Evolutionary conservation across 1,140 invertebrate genomes (phyloP), one percentile per base, ranked within the genome.

Genomic region (Vanessa tameamea): DNA sequence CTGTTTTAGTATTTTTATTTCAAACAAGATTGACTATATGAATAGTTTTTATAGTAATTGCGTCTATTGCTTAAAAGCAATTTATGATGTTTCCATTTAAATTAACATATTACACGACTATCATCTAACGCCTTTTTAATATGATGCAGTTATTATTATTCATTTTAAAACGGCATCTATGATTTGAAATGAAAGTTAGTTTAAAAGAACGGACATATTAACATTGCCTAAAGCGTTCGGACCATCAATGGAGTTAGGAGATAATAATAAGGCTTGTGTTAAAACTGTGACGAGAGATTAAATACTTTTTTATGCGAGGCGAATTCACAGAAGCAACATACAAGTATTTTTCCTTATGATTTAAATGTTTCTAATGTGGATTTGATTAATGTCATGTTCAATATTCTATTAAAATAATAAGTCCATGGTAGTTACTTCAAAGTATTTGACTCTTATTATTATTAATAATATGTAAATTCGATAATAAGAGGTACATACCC

Each of bases 111-210:
- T 57, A 57, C 53, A 57, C 16, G 9, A 57, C 53, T 23, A 57
- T 11, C 53, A 57, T 57, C 53, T 53, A 37, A 68, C 51, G 50
- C 66, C 50, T 51, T 68, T 57, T 53, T 66, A 51, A 66, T 66
- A 61, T 70, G 23, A 61, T 70, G 47, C 47, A 70, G 57, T 70
- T 66, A 59, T 61, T 57, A 69, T 69, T 69, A 69, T 53, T 69
- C 53, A 69, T 61, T 48, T 37, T 43, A 69, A 68, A 69, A 61
- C 68, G 47, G 57, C 68, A 69, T 23, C 55, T 61, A 57, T 57
- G 53, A 57, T 57, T 57, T 61, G 9, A 55, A 67, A 71, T 61
- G 47, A 26, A 63, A 71, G 50, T 72, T 65, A 59, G 67, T 72
- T 64, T 64, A 55, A 66, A 20, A 50, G 26, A 69, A 57, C 67